Conservation (phyloP, 2,797 vertebrate genomes). For the Melanotaenia nigrans region DNA sequence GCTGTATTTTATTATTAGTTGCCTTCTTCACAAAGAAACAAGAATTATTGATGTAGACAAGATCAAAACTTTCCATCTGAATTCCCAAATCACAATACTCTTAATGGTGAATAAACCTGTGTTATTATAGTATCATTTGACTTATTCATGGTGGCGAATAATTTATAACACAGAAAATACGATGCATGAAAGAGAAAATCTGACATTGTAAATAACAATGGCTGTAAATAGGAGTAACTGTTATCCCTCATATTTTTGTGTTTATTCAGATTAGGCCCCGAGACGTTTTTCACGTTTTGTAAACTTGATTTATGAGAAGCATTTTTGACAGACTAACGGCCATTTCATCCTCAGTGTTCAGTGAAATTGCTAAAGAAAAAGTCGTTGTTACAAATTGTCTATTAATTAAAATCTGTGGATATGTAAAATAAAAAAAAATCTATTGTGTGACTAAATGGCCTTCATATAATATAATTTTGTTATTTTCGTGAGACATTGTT, state of each 20-base stretch:
- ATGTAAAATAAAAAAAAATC: constrained; percentile 1
- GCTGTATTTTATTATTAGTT: constrained; percentile 59
- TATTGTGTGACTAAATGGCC: constrained; percentile 3
- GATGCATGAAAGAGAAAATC: constrained; percentile 56
- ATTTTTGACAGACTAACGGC: constrained; percentile 9
- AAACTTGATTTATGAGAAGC: constrained; percentile 6
- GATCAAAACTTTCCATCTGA: constrained; percentile 21
- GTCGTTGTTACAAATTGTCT: constrained; percentile 9
- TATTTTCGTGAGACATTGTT: constrained; percentile 5
- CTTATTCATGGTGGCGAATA: constrained; percentile 29
- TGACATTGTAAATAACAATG: constrained; percentile 55
- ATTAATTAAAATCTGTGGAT: constrained; percentile 9
- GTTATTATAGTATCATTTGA: constrained; percentile 32
- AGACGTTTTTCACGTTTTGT: constrained; percentile 32
- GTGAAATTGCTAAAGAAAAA: constrained; percentile 1
- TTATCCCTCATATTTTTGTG: constrained; percentile 37
- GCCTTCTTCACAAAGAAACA: constrained; percentile 16
- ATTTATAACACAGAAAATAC: constrained; percentile 13
- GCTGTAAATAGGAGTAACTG: constrained; percentile 61
- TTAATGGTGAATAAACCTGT: constrained; percentile 31
- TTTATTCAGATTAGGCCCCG: constrained; percentile 26
- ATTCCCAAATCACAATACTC: constrained; percentile 21
- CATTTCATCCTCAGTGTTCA: background rate
- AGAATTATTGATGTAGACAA: constrained; percentile 44
- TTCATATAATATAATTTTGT: background rate